Evolutionary conservation across 2,888 invertebrate species (phyloP).

Genomic region (Andrena haemorrhoa): DNA sequence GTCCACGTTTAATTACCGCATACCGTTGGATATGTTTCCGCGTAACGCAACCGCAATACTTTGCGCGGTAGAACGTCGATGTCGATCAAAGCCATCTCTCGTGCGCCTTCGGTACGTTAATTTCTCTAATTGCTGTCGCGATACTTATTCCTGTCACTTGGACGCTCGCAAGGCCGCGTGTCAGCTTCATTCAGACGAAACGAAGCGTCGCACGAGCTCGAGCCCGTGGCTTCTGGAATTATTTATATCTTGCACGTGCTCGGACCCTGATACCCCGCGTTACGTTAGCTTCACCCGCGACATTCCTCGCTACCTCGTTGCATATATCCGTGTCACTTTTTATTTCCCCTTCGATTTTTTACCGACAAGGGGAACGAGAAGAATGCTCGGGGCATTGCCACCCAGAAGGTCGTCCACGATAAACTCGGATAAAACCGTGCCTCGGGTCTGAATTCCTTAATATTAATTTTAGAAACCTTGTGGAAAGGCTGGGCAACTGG

Average conservation of each 20-base stretch:
- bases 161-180: constrained; percentile 9
- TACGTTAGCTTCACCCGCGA: constrained; percentile 63
- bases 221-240: constrained; percentile 61
- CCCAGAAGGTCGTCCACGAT: constrained; percentile 2
- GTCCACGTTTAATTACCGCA: too few relatives aligned
- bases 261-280: constrained; percentile 55
- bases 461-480: constrained; percentile 38
- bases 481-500: background rate
- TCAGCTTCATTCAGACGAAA: constrained; percentile 30
- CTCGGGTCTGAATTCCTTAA: constrained; percentile 18
- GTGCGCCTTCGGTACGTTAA: background rate
- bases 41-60: too few relatives aligned
- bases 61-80: too few relatives aligned
- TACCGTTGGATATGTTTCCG: too few relatives aligned
- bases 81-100: too few relatives aligned
- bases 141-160: constrained; percentile 6
- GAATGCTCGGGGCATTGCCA: constrained; percentile 40
- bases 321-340: constrained; percentile 13
- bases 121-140: background rate
- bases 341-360: constrained; percentile 1
- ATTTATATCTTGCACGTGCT: constrained; percentile 72
- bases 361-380: constrained; percentile 8
- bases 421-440: background rate
- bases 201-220: constrained; percentile 18
- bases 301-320: constrained; percentile 42